Evolutionary conservation across 2,113 vertebrate species (phyloP), one percentile per base, ranked within the genome.

Genomic region (Perognathus longimembris): DNA sequence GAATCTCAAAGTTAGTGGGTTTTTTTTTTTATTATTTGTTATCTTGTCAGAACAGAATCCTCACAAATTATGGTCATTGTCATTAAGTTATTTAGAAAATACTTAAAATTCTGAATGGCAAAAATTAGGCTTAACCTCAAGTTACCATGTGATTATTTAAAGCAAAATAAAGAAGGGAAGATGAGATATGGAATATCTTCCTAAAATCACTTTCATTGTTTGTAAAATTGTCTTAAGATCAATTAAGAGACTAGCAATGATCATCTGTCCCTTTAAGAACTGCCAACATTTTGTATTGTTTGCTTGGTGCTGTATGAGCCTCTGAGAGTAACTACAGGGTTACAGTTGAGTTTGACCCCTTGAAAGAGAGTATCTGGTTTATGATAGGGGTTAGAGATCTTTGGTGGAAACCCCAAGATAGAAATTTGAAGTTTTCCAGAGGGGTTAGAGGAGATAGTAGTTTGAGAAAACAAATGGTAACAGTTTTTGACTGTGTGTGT

Each of bases 21-120:
- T n/a, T n/a, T n/a, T n/a, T n/a, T 95, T 96, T 95, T 89, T 57
- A 79, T 88, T 95, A 92, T 94, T 79, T 91, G 28, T 94, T 92
- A 81, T 94, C 67, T 69, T 90, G 64, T 42, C 63, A 94, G 74
- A 95, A 85, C 63, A 67, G 79, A 89, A 93, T 95, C 85, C 85
- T 94, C 69, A 91, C 32, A 71, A 89, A 69, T 81, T 94, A 21
- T 94, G 80, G 30, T 78, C 79, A 42, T 8, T 93, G 75, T 89
- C 45, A 87, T 88, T 93, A 91, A 94, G 85, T 94, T 95, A 79
- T 70, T 89, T 95, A 92, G 83, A 73, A 92, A 92, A 63, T 89
- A 93, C 76, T 94, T 88, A 81, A 40, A 94, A 94, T 91, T 92
- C 87, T 91, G 54, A 91, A 95, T 94, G 84, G 36, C 73, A 94